Evolutionary conservation across 2,113 vertebrate species (phyloP), one percentile per base, ranked within the genome.

Genomic region (Prionailurus bengalensis): DNA sequence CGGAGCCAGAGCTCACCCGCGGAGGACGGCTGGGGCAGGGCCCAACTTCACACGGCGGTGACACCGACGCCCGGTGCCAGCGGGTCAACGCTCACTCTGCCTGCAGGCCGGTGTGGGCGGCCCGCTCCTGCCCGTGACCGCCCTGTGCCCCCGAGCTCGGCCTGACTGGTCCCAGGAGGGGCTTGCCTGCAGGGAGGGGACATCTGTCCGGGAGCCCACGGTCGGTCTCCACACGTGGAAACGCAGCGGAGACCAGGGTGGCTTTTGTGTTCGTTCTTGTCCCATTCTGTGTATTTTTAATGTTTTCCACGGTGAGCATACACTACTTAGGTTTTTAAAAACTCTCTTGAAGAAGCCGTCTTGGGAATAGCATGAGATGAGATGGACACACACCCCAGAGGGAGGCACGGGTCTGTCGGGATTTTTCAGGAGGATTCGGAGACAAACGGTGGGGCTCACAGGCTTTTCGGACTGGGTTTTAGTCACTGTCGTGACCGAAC

Each of bases 21-120:
- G 0, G 39, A 31, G 39, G 12, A 5, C 16, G 7, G 14, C 1
- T 1, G 11, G 0, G 11, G 36, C 12, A 15, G 42, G 55, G n/a
- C 39, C 13, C 8, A 1, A 0, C 48, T 0, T 36, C 51, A 4
- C 7, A 0, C 14, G n/a, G 55, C 8, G 1, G 27, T 13, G 16
- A 1, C 29, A 0, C 8, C 9, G 23, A 33, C 3, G 5, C 31
- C 53, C 1, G 4, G 51, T 33, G 68, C 2, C 0, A 0, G 53
- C 1, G 15, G 61, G 23, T 6, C 2, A 4, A 2, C 7, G 25
- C 25, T 66, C 89, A 53, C 4, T n/a, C 15, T 4, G 48, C 14
- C 4, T 21, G 17, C 31, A 29, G 33, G 78, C 17, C 73, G 21
- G n/a, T 7, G 23, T 36, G 42, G 19, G 29, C 0, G 0, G 4